These are phyloP conservation scores for Neolamprologus caudopunctatus DNA, from an alignment of 2,113 vertebrate species.

Conservation along the genomic window DNA sequence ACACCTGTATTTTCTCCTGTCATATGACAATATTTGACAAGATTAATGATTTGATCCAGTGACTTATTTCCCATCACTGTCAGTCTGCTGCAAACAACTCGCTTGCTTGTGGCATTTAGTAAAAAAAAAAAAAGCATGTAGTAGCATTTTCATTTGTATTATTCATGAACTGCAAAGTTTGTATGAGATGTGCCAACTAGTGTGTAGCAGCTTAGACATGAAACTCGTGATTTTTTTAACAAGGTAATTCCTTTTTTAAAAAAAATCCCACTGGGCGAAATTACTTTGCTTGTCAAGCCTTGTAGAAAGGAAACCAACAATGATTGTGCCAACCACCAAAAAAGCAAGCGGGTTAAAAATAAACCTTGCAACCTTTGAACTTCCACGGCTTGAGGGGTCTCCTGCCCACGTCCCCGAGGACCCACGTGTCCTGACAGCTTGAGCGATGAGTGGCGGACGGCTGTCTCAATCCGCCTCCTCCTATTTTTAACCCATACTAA, in stretches of 20 bases:
- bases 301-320: conserved; percentile 11
- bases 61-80: conserved; percentile 63
- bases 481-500: conserved; percentile 94
- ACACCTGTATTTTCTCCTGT: conserved; percentile 66
- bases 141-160: conserved; percentile 32
- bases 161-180: conserved; percentile 42
- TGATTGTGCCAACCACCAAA: conserved; percentile 5
- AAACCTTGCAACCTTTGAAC: conserved; percentile 62
- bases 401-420: conserved; percentile 38
- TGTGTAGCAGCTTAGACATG: not conserved
- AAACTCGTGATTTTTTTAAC: conserved; percentile 13
- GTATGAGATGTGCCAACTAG: conserved; percentile 13
- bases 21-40: conserved; percentile 64
- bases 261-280: not conserved
- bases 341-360: conserved; percentile 47
- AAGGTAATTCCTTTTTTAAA: not conserved
- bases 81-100: conserved; percentile 49
- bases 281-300: not conserved
- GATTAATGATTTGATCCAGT: conserved; percentile 66
- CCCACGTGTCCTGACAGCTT: conserved; percentile 57
- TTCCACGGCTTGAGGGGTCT: conserved; percentile 55
- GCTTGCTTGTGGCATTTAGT: conserved; percentile 65
- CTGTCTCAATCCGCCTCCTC: conserved; percentile 53
- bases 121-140: not conserved
- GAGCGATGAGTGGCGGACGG: conserved; percentile 52